These are phyloP conservation scores for Fukomys damarensis DNA, from an alignment of 2,113 vertebrate genomes.

Conservation along the genomic window DNA sequence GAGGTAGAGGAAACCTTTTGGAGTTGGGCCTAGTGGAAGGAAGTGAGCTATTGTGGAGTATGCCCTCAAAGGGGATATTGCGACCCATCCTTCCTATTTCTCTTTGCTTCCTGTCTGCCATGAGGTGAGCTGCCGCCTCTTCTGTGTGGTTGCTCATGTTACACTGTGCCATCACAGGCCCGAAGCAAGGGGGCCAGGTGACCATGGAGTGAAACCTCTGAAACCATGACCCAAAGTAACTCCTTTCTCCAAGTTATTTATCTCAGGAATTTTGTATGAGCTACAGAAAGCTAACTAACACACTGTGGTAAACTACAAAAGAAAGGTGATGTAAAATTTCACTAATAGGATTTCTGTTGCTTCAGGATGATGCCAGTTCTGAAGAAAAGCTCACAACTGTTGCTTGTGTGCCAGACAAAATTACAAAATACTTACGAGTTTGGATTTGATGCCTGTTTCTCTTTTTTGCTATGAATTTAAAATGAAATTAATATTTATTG, in stretches of 20 bases:
- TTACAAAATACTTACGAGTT: neutral
- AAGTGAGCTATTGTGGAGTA: neutral
- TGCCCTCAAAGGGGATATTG: neutral
- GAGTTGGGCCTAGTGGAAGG: neutral
- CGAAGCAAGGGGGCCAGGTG: neutral
- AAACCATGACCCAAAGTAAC: neutral
- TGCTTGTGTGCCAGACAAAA: neutral
- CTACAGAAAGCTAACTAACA: neutral
- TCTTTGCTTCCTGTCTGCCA: neutral
- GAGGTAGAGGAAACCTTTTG: neutral
- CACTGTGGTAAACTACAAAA: neutral
- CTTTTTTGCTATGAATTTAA: slow-evolving; percentile 39
- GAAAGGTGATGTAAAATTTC: neutral
- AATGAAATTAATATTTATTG: slow-evolving; percentile 37
- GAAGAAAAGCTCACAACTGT: neutral
- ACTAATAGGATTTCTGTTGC: neutral
- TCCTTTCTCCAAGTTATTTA: neutral
- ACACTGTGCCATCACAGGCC: neutral
- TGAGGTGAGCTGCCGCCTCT: neutral
- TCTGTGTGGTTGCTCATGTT: neutral
- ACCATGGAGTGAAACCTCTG: neutral
- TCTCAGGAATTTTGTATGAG: neutral
- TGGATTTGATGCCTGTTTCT: neutral
- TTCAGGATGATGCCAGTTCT: neutral
- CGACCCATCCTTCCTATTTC: neutral